Evolutionary conservation across 2,888 invertebrate genomes (phyloP).

Genomic region (Resseliella maxima): DNA sequence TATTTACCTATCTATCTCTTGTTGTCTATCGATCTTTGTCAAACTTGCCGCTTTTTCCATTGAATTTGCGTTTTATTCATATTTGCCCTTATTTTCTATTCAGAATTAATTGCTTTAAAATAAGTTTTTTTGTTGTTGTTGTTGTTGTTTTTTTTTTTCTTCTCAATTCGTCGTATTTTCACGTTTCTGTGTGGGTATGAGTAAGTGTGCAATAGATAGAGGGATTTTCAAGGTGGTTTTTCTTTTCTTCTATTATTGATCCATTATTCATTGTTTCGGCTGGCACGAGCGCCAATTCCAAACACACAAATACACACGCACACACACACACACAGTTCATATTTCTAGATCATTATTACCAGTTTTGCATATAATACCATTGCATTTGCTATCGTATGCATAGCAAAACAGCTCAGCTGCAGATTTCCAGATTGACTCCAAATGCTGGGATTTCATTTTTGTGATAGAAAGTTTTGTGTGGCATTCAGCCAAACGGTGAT

Average conservation of each 20-base stretch:
- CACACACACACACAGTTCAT: neutral
- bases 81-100: conserved; percentile 31
- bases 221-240: neutral
- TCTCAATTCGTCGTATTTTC: neutral
- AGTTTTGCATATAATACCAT: too few relatives aligned
- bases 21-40: conserved; percentile 45
- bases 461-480: neutral
- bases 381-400: neutral
- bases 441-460: neutral
- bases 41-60: conserved; percentile 33
- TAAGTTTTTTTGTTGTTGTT: too few relatives aligned
- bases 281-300: neutral
- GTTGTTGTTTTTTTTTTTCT: too few relatives aligned
- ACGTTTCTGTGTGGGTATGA: neutral
- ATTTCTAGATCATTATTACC: conserved; percentile 10
- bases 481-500: conserved; percentile 35
- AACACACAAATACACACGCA: too few relatives aligned
- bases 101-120: conserved; percentile 38
- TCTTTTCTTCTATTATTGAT: neutral
- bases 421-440: neutral
- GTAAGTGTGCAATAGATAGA: neutral
- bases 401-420: too few relatives aligned
- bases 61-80: conserved; percentile 23
- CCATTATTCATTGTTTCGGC: conserved; percentile 6
- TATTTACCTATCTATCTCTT: neutral